Conservation (phyloP, 30 jellyfish, hydroid and myxozoan species). For the Rhopilema esculentum region DNA sequence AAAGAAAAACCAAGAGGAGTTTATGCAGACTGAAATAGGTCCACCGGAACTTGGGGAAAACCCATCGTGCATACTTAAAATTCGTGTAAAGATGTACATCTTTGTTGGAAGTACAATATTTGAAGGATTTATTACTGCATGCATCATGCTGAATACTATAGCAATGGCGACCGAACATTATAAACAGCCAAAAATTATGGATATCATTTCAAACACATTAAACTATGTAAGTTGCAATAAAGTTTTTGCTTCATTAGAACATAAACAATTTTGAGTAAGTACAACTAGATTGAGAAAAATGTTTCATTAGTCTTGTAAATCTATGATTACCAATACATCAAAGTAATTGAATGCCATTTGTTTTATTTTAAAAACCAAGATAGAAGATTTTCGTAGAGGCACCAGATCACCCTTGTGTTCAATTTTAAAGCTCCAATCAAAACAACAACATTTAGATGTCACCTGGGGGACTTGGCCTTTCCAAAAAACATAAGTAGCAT, state of each 20-base stretch:
- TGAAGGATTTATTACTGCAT: slow-evolving; percentile 96
- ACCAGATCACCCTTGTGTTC: too few species aligned
- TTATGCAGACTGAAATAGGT: slow-evolving; percentile 43
- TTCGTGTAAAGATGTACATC: slow-evolving; percentile 72
- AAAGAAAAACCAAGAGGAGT: slow-evolving; percentile 61
- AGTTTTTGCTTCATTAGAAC: background rate
- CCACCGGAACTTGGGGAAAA: slow-evolving; percentile 93
- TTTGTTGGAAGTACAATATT: slow-evolving; percentile 90
- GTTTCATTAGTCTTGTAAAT: too few species aligned
- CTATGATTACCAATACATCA: too few species aligned
- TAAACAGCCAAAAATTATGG: slow-evolving; percentile 58
- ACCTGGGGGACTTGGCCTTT: too few species aligned
- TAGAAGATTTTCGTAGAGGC: too few species aligned
- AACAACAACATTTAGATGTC: too few species aligned
- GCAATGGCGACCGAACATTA: slow-evolving; percentile 96
- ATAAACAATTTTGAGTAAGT: background rate
- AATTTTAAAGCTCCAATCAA: too few species aligned
- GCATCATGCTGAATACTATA: slow-evolving; percentile 90
- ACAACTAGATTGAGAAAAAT: background rate
- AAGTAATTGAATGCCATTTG: too few species aligned
- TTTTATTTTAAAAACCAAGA: too few species aligned
- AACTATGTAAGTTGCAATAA: slow-evolving; percentile 78
- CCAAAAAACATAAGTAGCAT: too few species aligned
- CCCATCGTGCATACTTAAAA: slow-evolving; percentile 73
- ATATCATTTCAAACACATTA: slow-evolving; percentile 42